phyloP scores from a whole-genome alignment of 2,797 vertebrate species.

The Morelia viridis region DNA sequence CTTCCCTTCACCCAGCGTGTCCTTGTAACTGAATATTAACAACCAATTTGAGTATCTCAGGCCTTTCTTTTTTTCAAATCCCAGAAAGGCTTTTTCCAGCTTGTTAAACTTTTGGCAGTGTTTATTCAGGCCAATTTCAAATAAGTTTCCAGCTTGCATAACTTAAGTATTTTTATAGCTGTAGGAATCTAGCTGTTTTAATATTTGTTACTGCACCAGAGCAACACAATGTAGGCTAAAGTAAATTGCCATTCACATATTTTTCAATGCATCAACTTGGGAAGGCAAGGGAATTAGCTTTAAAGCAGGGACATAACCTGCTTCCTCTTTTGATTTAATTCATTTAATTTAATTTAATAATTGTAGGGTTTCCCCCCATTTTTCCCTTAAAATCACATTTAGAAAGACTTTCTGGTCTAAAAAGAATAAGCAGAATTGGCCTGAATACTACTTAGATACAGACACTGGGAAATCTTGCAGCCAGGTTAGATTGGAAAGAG shows the following conservation, averaged over 20 bases:
- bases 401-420: background rate
- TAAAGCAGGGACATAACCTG: constrained; percentile 7
- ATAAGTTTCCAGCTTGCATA: constrained; percentile 37
- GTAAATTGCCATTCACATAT: background rate
- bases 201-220: constrained; percentile 24
- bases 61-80: background rate
- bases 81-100: background rate
- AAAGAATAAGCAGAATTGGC: background rate
- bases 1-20: background rate
- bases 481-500: background rate
- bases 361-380: too few species aligned
- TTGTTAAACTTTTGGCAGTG: constrained; percentile 28
- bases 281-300: background rate
- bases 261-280: background rate
- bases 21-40: background rate
- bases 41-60: background rate
- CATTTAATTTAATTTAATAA: constrained; percentile 28
- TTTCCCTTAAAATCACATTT: background rate
- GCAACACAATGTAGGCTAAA: background rate
- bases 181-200: constrained; percentile 25
- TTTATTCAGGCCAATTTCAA: background rate
- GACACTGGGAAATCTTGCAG: background rate
- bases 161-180: constrained; percentile 40
- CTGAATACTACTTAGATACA: background rate
- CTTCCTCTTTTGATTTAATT: constrained; percentile 56